Conservation (phyloP, 2,888 invertebrate genomes). For the Pristionchus arcanus region DNA sequence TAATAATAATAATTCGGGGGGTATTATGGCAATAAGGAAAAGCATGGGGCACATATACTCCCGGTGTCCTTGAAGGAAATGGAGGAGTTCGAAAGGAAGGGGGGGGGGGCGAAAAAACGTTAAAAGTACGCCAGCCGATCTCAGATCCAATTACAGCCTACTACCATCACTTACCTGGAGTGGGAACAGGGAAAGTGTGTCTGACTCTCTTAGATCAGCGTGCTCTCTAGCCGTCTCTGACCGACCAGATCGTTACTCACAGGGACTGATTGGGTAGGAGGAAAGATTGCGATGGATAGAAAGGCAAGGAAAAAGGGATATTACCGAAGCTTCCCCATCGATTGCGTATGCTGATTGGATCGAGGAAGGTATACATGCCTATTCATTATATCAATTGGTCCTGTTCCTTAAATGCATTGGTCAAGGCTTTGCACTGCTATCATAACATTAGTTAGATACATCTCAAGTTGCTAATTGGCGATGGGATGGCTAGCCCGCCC, state of each 20-base stretch:
- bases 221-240: not conserved
- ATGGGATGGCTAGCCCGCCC: no score
- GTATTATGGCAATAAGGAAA: slow-evolving; percentile 42
- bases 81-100: not conserved
- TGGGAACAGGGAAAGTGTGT: not conserved
- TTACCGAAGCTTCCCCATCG: not conserved
- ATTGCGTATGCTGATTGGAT: not conserved
- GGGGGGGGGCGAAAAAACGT: not conserved
- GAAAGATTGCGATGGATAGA: not conserved
- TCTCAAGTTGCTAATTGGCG: no score
- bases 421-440: no score
- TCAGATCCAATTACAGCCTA: slow-evolving; percentile 14
- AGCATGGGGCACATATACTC: not conserved
- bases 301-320: not conserved
- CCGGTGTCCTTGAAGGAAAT: not conserved
- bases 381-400: no score
- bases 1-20: slow-evolving; percentile 40
- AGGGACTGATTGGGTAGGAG: not conserved
- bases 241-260: not conserved
- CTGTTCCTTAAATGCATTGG: no score
- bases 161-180: not conserved
- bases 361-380: no score
- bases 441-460: no score
- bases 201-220: not conserved
- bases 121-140: not conserved